These are phyloP conservation scores for Phrynocephalus forsythii DNA, from an alignment of 2,797 vertebrate genomes.

Conservation along the genomic window DNA sequence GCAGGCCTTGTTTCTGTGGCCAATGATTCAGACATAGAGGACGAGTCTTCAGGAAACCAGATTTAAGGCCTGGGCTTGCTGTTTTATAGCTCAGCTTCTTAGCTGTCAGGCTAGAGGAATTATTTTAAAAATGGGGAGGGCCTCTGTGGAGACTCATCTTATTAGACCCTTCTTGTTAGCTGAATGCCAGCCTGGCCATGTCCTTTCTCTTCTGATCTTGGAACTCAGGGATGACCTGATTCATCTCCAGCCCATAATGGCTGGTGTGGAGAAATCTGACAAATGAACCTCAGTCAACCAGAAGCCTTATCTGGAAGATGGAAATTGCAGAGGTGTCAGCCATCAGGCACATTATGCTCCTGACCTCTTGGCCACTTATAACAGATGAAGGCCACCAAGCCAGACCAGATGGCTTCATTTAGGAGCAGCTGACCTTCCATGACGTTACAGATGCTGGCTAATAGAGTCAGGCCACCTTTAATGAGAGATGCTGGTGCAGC, in stretches of 20 bases:
- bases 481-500: not conserved
- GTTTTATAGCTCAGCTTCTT: not conserved
- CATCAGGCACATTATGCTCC: not conserved
- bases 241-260: not conserved
- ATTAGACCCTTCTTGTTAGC: not conserved
- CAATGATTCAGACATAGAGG: too few relatives aligned
- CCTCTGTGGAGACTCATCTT: not conserved
- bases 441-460: not conserved
- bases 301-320: not conserved
- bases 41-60: not conserved
- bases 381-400: not conserved
- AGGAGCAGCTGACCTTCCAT: not conserved
- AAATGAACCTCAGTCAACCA: not conserved
- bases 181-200: not conserved
- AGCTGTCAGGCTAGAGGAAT: not conserved
- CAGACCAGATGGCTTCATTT: conserved; percentile 7
- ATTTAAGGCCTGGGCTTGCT: not conserved
- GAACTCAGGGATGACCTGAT: not conserved
- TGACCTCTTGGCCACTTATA: not conserved
- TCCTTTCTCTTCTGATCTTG: not conserved
- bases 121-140: not conserved
- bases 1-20: not conserved
- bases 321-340: not conserved
- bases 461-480: not conserved
- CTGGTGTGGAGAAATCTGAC: not conserved